Conservation (phyloP, 2,888 invertebrate species). For the Apotomis betuletana region DNA sequence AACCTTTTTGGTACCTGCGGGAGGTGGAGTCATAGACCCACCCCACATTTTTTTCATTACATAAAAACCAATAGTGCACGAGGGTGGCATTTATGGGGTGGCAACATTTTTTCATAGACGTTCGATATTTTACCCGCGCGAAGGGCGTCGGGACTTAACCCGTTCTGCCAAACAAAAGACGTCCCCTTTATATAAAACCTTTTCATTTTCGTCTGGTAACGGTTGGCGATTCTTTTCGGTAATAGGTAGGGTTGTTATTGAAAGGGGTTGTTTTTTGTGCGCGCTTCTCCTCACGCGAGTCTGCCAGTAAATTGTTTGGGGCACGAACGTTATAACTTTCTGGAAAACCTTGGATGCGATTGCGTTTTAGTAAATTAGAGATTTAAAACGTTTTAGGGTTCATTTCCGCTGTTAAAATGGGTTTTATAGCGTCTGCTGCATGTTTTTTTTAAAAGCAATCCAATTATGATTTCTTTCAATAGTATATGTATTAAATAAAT, state of each 20-base stretch:
- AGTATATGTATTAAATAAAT: no score
- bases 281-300: slow-evolving; percentile 73
- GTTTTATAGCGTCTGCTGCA: not conserved
- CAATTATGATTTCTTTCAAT: not conserved
- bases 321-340: slow-evolving; percentile 62
- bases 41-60: slow-evolving; percentile 70
- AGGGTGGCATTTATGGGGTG: slow-evolving; percentile 59
- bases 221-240: slow-evolving; percentile 78
- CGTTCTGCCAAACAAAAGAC: slow-evolving; percentile 66
- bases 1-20: slow-evolving; percentile 69
- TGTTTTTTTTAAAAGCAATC: not conserved
- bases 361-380: slow-evolving; percentile 31
- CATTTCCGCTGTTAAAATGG: slow-evolving; percentile 36
- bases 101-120: slow-evolving; percentile 73
- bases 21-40: slow-evolving; percentile 70
- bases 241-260: slow-evolving; percentile 73
- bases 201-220: slow-evolving; percentile 76
- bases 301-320: slow-evolving; percentile 65
- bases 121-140: slow-evolving; percentile 77
- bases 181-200: slow-evolving; percentile 72
- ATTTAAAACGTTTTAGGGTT: slow-evolving; percentile 16
- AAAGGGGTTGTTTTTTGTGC: slow-evolving; percentile 74
- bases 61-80: slow-evolving; percentile 72
- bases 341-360: slow-evolving; percentile 30
- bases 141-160: slow-evolving; percentile 64